Evolutionary conservation across 92 coral and sea anemone species (phyloP).

Genomic region (Muricea muricata): DNA sequence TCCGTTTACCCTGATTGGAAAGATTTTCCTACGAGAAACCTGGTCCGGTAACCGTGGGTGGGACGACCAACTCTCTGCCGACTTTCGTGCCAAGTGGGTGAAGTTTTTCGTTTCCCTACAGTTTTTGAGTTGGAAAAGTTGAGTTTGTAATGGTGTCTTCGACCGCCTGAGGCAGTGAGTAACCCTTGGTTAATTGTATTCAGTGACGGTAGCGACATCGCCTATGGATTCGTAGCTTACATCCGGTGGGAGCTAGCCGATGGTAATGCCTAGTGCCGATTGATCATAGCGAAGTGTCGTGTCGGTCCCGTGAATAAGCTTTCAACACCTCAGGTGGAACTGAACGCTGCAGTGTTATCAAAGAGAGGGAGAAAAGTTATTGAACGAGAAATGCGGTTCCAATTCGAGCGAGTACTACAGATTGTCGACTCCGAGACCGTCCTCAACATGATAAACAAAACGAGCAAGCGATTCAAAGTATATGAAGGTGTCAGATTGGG

Average conservation of each 20-base stretch:
- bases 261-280: conserved; percentile 60
- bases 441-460: conserved; percentile 70
- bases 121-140: conserved; percentile 56
- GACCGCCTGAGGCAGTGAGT: conserved; percentile 53
- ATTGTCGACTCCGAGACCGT: conserved; percentile 78
- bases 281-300: too few relatives aligned
- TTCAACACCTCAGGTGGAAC: conserved; percentile 74
- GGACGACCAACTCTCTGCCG: background rate
- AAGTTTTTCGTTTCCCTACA: conserved; percentile 31
- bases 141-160: conserved; percentile 25
- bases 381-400: conserved; percentile 61
- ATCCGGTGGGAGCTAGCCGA: conserved; percentile 62
- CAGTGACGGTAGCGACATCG: conserved; percentile 70
- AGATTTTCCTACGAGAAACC: conserved; percentile 69
- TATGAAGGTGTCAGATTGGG: conserved; percentile 58
- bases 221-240: conserved; percentile 73
- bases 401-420: conserved; percentile 67
- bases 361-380: conserved; percentile 45
- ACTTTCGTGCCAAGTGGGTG: conserved; percentile 51
- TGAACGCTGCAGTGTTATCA: conserved; percentile 56
- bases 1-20: conserved; percentile 69
- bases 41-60: conserved; percentile 68
- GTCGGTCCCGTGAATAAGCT: conserved; percentile 41
- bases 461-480: conserved; percentile 62
- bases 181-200: conserved; percentile 65